Percentiles rank a stretch among this genome's conserved stretches.
Conservation (phyloP, 2,113 vertebrate species). For the Tachysurus vachellii region DNA sequence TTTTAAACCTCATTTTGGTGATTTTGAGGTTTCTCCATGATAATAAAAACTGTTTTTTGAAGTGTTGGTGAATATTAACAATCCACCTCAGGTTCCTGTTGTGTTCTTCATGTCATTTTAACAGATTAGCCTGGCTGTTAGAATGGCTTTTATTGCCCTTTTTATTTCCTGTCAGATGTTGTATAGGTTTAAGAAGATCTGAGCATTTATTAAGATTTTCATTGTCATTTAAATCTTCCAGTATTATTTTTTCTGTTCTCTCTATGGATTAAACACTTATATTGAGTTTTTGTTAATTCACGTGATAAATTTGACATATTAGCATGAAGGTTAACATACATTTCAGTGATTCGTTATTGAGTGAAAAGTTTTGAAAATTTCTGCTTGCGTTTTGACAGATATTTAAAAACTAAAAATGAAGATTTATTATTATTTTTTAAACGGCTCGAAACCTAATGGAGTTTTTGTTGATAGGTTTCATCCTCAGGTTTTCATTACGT, state of each 20-base stretch:
- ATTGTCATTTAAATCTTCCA: neutral
- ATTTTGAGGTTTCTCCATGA: slow-evolving; percentile 5
- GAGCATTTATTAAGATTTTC: neutral
- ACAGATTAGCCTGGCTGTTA: neutral
- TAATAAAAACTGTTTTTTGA: neutral
- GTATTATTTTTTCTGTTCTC: neutral
- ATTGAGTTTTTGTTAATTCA: neutral
- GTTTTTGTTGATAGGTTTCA: neutral
- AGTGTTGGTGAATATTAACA: neutral
- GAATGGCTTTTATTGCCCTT: neutral
- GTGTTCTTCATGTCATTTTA: neutral
- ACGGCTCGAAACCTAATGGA: no score
- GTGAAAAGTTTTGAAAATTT: neutral
- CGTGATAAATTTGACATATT: neutral
- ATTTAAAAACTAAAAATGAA: neutral
- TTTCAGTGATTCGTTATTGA: neutral
- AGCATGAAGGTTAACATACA: neutral
- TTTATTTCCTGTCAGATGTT: neutral
- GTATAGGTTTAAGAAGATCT: neutral
- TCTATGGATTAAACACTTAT: neutral
- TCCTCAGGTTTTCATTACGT: neutral
- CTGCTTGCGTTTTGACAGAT: neutral
- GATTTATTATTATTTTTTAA: neutral
- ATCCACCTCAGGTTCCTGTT: neutral
- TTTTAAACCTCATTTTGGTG: neutral